Evolutionary conservation across 1,140 invertebrate genomes (phyloP), one percentile per base, ranked within the genome.

Genomic region (Trichonephila inaurata): DNA sequence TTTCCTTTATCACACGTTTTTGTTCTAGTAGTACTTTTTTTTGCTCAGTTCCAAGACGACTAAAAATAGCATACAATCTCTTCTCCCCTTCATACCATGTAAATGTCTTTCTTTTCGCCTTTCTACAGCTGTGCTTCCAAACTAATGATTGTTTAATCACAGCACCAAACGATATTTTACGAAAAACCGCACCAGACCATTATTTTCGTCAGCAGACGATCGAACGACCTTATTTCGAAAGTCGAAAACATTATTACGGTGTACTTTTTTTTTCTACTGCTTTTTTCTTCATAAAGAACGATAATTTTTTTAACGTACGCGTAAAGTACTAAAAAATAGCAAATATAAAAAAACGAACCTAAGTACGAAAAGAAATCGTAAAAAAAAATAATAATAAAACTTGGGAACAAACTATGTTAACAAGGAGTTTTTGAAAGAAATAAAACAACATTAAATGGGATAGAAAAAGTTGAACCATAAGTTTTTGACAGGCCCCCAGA

Each of bases 131-230:
- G 87, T 64, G 21, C 19, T 69, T 69, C 62, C 33, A 40, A 89
- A 72, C 87, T 89, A 89, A 89, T 89, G 87, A 64, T 89, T 89
- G 87, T 89, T 89, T 89, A 89, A 89, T 89, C 87, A 89, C 87
- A 16, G 64, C 40, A 51, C 62, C 87, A 89, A 89, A 89, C 87
- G 87, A 89, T 89, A 64, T n/a, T 69, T 89, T 64, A 89, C 64
- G 28, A 89, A 88, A 51, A 89, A 66, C 40, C 33, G 18, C 64
- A 44, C 64, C 3, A 51, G 33, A 69, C 87, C 87, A 89, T 89
- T 89, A 89, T 89, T 89, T 69, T 89, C 10, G 51, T 51, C 7
- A 12, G 51, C 51, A 2, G 24, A 24, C 82, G 51, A 60, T 87
- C 85, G 85, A 87, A 87, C 60, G 28, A 60, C 58, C 21, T 51